Base-by-base conservation (phyloP, 1,140 invertebrate species). In the Diorhabda sublineata region DNA sequence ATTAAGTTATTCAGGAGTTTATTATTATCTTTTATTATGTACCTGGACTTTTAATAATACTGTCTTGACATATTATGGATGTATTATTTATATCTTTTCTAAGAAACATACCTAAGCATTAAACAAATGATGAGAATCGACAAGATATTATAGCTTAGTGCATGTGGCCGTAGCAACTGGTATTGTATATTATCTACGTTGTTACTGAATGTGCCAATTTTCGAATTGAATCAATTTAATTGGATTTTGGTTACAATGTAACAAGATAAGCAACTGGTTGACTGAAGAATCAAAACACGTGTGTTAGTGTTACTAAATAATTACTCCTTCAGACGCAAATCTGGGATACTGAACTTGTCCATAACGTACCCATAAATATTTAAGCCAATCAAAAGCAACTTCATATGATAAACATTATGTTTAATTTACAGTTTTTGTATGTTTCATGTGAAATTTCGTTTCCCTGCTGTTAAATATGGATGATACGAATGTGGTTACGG, bases 1-100 rank as follows among this genome's bases (percentile, higher is more conserved):
- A 65, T 65, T 65, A 65, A 65, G 47, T 57, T 65, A 65, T 65
- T 57, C 64, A 65, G 64, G 58, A 65, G 64, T 65, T 64, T 65
- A 65, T 65, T 47, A 42, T 26, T 26, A 57, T 65, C 64, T 42
- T 65, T 65, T 65, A 65, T 65, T 57, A 65, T 43, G 64, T 45
- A 45, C 42, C 64, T 57, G 9, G 64, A 58, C 47, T 65, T 65
- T 65, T 65, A 65, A 65, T 65, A 65, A 41, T 58, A 58, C 64
- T 65, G 56, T 65, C 58, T n/a, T 41, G 41, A 47, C 56, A 65
- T 57, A 65, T 65, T 58, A 58, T 43, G 52, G 64, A 56, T 8
- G 64, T 41, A 57, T 47, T 65, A 65, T 65, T 65, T 65, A 65
- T 65, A 9, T 9, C n/a, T 41, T 41, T 65, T 65, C 64, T 58